phyloP scores from a whole-genome alignment of 2,888 invertebrate genomes.

The Acrocyrtus sp. region DNA sequence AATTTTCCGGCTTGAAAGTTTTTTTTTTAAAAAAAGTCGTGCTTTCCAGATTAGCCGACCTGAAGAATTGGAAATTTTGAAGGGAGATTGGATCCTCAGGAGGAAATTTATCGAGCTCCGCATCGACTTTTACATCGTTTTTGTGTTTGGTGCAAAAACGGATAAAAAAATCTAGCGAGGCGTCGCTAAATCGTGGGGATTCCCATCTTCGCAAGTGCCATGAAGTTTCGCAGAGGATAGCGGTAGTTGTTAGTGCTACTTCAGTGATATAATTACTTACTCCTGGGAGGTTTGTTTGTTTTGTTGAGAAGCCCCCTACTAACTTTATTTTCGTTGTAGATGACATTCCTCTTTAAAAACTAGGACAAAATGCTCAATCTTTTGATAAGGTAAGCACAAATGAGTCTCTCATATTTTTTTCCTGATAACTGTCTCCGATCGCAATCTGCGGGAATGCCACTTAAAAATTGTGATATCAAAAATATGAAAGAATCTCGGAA shows the following conservation, averaged over 20 bases:
- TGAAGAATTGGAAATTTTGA: background rate
- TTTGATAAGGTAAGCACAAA: slow-evolving; percentile 59
- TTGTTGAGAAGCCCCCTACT: slow-evolving; percentile 1
- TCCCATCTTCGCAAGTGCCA: slow-evolving; percentile 46
- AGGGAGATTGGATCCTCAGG: background rate
- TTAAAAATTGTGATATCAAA: no score
- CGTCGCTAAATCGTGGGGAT: slow-evolving; percentile 35
- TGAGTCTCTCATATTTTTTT: no score
- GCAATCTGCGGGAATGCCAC: no score
- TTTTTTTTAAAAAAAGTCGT: no score
- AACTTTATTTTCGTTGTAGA: slow-evolving; percentile 40
- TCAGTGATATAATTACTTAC: slow-evolving; percentile 3
- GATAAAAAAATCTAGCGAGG: slow-evolving; percentile 8
- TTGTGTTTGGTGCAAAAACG: no score
- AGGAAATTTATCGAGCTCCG: no score
- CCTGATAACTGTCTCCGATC: no score
- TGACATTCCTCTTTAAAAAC: slow-evolving; percentile 57
- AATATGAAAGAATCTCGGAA: no score
- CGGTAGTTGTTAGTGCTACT: slow-evolving; percentile 1
- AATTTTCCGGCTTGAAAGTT: no score
- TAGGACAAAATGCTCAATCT: slow-evolving; percentile 63
- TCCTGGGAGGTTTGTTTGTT: slow-evolving; percentile 1
- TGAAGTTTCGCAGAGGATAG: slow-evolving; percentile 11
- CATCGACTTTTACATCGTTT: no score
- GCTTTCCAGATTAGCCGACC: no score